Conservation (phyloP, 2,113 vertebrate genomes). For the Oncorhynchus clarkii region DNA sequence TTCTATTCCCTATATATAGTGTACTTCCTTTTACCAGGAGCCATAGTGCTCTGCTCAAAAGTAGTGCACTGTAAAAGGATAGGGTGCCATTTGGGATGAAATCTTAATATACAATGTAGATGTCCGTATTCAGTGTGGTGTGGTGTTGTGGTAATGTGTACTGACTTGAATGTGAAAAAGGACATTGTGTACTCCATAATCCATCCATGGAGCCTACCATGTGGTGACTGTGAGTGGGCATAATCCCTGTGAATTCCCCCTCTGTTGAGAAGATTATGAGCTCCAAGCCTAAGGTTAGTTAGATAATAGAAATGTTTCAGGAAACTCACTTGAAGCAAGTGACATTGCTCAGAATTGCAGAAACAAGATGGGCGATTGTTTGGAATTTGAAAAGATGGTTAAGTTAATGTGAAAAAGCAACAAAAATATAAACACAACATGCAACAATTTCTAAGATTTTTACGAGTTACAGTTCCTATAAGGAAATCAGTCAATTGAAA, state of each 20-base stretch:
- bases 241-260: conserved; percentile 5
- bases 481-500: too few relatives aligned
- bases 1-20: too few relatives aligned
- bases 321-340: not conserved
- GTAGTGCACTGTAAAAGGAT: too few relatives aligned
- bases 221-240: too few relatives aligned
- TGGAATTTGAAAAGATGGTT: not conserved
- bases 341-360: not conserved
- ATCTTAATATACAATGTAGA: not conserved
- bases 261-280: conserved; percentile 24
- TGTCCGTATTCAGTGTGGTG: not conserved
- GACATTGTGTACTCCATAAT: not conserved
- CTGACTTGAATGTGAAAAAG: not conserved
- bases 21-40: too few relatives aligned
- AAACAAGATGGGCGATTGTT: not conserved
- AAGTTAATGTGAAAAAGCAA: not conserved
- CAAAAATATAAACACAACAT: too few relatives aligned
- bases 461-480: too few relatives aligned
- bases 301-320: conserved; percentile 9
- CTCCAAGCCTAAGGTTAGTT: not conserved
- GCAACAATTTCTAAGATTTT: too few relatives aligned
- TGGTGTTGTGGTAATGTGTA: not conserved
- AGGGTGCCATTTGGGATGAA: too few relatives aligned
- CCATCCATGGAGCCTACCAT: not conserved
- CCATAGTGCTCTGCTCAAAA: too few relatives aligned